Evolutionary conservation across 2,888 invertebrate species (phyloP).

Genomic region (Bhutanitis thaidina): DNA sequence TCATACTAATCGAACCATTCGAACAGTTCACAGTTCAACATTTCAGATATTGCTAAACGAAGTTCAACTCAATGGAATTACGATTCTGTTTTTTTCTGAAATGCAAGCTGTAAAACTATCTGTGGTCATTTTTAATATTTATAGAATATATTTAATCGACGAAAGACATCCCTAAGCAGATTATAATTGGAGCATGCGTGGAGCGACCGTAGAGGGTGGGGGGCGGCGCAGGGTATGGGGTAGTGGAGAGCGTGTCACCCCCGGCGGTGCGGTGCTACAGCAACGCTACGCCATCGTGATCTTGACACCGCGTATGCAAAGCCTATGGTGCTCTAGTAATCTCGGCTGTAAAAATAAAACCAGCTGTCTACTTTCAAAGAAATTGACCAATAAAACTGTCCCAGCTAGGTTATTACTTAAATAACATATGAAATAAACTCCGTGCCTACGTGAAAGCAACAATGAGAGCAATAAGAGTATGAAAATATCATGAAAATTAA

Average conservation of each 20-base stretch:
- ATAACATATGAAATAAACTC: constrained; percentile 9
- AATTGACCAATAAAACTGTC: constrained; percentile 17
- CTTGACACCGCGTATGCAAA: constrained; percentile 74
- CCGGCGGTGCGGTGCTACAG: constrained; percentile 52
- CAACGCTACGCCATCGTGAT: constrained; percentile 58
- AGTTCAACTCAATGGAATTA: not conserved
- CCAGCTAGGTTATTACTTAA: constrained; percentile 13
- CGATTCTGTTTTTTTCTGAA: not conserved
- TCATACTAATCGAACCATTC: constrained; percentile 17
- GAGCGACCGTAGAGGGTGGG: constrained; percentile 68
- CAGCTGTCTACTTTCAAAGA: constrained; percentile 6
- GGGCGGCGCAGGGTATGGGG: constrained; percentile 49
- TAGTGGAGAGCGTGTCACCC: constrained; percentile 39
- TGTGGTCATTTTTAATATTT: not conserved
- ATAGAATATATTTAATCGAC: constrained; percentile 54
- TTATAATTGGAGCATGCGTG: constrained; percentile 80
- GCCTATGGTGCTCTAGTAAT: constrained; percentile 52
- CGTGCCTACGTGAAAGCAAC: constrained; percentile 8
- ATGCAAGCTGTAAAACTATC: not conserved
- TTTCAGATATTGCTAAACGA: not conserved
- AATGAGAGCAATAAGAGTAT: constrained; percentile 14
- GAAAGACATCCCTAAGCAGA: constrained; percentile 75
- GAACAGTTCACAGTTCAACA: not conserved
- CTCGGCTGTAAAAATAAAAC: constrained; percentile 31
- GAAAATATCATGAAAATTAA: constrained; percentile 12